Base-by-base conservation (phyloP, 2,888 invertebrate genomes). In the Phrixothrix hirtus region DNA sequence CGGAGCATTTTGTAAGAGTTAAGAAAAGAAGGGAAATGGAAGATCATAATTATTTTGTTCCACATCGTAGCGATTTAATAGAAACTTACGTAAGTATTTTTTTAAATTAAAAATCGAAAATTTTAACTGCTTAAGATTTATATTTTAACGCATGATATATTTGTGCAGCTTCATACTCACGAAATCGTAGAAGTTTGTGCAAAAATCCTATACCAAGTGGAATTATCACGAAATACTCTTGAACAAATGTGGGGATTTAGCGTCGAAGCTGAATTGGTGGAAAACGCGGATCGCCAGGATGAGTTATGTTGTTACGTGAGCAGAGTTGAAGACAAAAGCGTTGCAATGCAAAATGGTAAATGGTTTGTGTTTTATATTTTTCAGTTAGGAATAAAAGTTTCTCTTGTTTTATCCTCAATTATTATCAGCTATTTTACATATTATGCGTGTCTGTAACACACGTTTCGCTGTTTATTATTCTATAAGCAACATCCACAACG, bases 161-260 rank as follows among this genome's bases (percentile, higher is more conserved):
- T 27, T 34, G 76, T 77, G 31, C 80, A 93, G 93, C 79, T 93
- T 69, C 92, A 92, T 75, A 94, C 92, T 47, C 95, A 94, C 74
- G 94, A 94, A 79, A 88, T 93, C 61, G 92, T 96, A 50, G 96
- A 97, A 79, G 94, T 97, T 38, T 95, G 95, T 76, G 92, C 93
- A 69, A 97, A 97, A 82, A 92, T 95, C 71, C 82, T 96, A 60
- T 96, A 96, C 78, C 95, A 96, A 83, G 93, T 96, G 64, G 95
- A 96, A 75, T 81, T 97, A 70, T 89, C 91, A 67, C 83, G 96
- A 56, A 88, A 86, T 60, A 91, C 92, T 6, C 81, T 93, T 68
- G 95, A 95, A 68, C 92, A 93, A 75, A 94, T 95, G 91, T 97
- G 96, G 91, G 97, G 97, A 64, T 95, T 97, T 80, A 93, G 93